Percentiles rank a stretch among this genome's conserved stretches.
These are phyloP conservation scores for Acropora yongei DNA, from an alignment of 64 coral and sea anemone species.

Conservation along the genomic window DNA sequence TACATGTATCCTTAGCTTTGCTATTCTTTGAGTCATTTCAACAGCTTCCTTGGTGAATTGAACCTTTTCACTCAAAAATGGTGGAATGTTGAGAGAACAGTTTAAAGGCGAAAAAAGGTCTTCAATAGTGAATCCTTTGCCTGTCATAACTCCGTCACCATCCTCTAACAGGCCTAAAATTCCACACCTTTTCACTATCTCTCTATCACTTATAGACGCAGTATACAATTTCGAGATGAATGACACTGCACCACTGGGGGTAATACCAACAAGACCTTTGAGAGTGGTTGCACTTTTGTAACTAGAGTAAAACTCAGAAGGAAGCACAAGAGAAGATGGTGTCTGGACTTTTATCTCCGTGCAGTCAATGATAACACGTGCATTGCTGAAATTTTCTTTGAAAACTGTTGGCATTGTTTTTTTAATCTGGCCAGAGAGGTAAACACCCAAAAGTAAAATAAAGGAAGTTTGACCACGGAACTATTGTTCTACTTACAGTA, in stretches of 20 bases:
- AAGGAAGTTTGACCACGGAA: slow-evolving; percentile 47
- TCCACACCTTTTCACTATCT: slow-evolving; percentile 22
- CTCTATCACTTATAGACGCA: slow-evolving; percentile 29
- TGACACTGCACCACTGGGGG: slow-evolving; percentile 26
- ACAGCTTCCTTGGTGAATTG: slow-evolving; percentile 59
- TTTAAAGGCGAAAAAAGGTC: not conserved
- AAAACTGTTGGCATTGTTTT: slow-evolving; percentile 22
- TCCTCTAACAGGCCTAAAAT: slow-evolving; percentile 33
- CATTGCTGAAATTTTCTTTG: slow-evolving; percentile 37
- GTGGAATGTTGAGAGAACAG: slow-evolving; percentile 20
- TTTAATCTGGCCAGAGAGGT: slow-evolving; percentile 48
- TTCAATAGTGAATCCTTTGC: not conserved
- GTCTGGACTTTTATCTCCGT: slow-evolving; percentile 56
- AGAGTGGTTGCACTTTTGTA: slow-evolving; percentile 45
- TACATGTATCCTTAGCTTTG: slow-evolving; percentile 49
- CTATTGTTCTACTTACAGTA: slow-evolving; percentile 25
- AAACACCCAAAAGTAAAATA: slow-evolving; percentile 46
- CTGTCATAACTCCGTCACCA: slow-evolving; percentile 22
- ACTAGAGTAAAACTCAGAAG: slow-evolving; percentile 55
- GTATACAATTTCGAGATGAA: slow-evolving; percentile 35
- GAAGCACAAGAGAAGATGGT: slow-evolving; percentile 40
- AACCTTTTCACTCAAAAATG: slow-evolving; percentile 4
- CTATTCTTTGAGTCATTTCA: slow-evolving; percentile 52
- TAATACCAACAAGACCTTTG: slow-evolving; percentile 55
- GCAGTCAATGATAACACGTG: slow-evolving; percentile 51